Conservation (phyloP, 2,888 invertebrate species). For the Drosophila testacea region DNA sequence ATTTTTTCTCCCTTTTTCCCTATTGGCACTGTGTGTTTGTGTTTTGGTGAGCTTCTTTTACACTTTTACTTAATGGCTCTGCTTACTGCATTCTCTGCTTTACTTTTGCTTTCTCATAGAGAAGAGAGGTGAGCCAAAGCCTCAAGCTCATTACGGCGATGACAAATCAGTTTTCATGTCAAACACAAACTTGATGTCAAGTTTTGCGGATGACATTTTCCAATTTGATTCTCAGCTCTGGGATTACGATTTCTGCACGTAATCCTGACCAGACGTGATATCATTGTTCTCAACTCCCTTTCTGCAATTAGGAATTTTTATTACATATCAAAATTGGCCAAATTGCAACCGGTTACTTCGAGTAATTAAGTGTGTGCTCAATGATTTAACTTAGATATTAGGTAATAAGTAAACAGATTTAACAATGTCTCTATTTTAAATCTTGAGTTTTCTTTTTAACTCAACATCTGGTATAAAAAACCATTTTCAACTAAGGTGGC, state of each 20-base stretch:
- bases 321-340: background rate
- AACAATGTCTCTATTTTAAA: no score
- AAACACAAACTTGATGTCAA: constrained; percentile 70
- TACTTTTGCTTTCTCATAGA: constrained; percentile 73
- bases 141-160: constrained; percentile 75
- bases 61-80: constrained; percentile 72
- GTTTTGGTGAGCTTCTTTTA: constrained; percentile 34
- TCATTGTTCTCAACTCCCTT: constrained; percentile 1
- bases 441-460: no score
- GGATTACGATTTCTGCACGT: constrained; percentile 39
- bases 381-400: background rate
- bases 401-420: no score
- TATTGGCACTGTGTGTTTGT: background rate
- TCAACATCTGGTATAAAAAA: no score
- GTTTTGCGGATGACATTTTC: constrained; percentile 73
- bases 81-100: constrained; percentile 74
- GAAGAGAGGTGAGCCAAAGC: constrained; percentile 47
- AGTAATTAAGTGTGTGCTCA: background rate
- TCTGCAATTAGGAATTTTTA: background rate
- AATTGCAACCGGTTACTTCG: constrained; percentile 6
- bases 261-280: constrained; percentile 39
- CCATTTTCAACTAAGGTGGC: no score
- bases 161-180: constrained; percentile 81
- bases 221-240: constrained; percentile 60
- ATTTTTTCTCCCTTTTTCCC: background rate